phyloP scores from a whole-genome alignment of 2,888 invertebrate species.

The Leptopterna dolabrata region DNA sequence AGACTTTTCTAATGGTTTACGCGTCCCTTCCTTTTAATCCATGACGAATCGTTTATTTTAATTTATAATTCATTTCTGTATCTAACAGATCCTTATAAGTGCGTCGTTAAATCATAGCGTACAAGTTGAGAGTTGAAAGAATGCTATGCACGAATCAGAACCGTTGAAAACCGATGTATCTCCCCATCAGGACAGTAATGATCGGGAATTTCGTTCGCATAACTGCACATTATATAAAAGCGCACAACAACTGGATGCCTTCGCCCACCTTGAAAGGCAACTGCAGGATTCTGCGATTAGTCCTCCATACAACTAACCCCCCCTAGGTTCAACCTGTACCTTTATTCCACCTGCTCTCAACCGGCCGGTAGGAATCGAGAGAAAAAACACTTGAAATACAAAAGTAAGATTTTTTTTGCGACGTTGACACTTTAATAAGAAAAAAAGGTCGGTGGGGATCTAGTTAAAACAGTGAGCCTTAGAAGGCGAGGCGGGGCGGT shows the following conservation, averaged over 20 bases:
- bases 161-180: not conserved
- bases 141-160: not conserved
- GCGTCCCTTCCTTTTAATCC: no score
- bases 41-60: no score
- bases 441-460: not conserved
- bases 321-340: no score
- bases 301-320: not conserved
- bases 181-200: not conserved
- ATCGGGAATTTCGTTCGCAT: not conserved
- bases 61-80: no score
- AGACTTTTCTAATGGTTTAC: no score
- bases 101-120: no score
- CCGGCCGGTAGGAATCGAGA: not conserved
- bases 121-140: not conserved
- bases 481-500: not conserved
- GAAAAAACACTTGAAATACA: not conserved
- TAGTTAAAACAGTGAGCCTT: not conserved
- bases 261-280: not conserved
- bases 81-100: no score
- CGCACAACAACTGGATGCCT: not conserved
- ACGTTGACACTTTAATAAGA: not conserved
- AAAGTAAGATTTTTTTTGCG: not conserved
- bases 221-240: not conserved
- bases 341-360: not conserved
- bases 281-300: not conserved